These are phyloP conservation scores for Petrolisthes manimaculis DNA, from an alignment of 2,888 invertebrate genomes.

Conservation along the genomic window DNA sequence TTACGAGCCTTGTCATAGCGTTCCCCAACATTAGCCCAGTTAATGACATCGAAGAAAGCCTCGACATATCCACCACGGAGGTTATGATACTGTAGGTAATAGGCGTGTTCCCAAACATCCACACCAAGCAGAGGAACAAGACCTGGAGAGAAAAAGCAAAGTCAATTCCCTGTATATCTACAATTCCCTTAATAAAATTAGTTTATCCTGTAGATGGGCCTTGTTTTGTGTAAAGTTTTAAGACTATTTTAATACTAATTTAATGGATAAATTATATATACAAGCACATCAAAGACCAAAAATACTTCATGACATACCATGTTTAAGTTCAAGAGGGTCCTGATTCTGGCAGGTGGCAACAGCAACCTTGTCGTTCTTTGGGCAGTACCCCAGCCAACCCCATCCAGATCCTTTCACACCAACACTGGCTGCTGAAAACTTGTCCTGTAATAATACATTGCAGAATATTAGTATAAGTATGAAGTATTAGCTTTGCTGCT, in stretches of 20 bases:
- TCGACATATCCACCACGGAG: constrained; percentile 97
- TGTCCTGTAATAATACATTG: constrained; percentile 79
- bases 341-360: constrained; percentile 87
- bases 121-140: constrained; percentile 90
- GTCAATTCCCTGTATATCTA: not conserved
- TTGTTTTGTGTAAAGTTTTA: no score
- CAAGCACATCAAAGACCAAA: not conserved
- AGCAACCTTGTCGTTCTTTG: constrained; percentile 80
- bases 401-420: constrained; percentile 98
- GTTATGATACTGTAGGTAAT: constrained; percentile 99
- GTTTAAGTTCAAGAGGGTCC: constrained; percentile 87
- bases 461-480: not conserved
- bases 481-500: no score
- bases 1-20: constrained; percentile 78
- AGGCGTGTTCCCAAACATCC: constrained; percentile 99
- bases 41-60: constrained; percentile 93
- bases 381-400: constrained; percentile 97
- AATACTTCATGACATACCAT: constrained; percentile 42
- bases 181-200: no score
- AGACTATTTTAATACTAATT: no score
- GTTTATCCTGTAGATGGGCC: no score
- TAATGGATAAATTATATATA: no score
- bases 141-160: constrained; percentile 76
- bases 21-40: constrained; percentile 90
- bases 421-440: constrained; percentile 82